A percentile compares a stretch with the other conserved stretches of the same genome.
phyloP scores from a whole-genome alignment of 2,888 invertebrate genomes.

The Melikaiella ostensackeni region DNA sequence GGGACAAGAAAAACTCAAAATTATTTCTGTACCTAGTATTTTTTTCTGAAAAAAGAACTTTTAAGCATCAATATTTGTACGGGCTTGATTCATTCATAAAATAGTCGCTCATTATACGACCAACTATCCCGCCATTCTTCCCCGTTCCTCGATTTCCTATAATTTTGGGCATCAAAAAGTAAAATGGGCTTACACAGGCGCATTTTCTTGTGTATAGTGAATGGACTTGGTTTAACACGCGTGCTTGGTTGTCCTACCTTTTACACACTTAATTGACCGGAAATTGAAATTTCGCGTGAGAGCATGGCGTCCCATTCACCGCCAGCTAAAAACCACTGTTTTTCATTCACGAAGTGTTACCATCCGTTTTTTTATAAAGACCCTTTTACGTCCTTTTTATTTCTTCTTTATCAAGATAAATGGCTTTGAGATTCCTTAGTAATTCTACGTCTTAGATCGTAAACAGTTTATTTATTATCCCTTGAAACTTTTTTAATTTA shows the following conservation, averaged over 20 bases:
- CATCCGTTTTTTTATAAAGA: not conserved
- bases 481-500: too few relatives aligned
- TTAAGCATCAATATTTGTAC: too few relatives aligned
- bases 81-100: constrained; percentile 43
- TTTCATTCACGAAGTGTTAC: constrained; percentile 25
- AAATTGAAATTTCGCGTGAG: constrained; percentile 52
- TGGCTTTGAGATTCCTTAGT: not conserved
- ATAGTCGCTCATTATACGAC: constrained; percentile 45
- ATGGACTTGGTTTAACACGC: constrained; percentile 47
- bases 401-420: constrained; percentile 13
- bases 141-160: constrained; percentile 48
- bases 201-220: constrained; percentile 36
- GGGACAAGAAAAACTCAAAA: too few relatives aligned
- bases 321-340: constrained; percentile 41
- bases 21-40: too few relatives aligned
- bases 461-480: constrained; percentile 2
- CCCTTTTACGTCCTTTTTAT: not conserved
- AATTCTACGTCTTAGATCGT: not conserved
- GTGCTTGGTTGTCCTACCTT: constrained; percentile 40
- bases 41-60: too few relatives aligned
- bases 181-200: not conserved
- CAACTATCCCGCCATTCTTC: constrained; percentile 49
- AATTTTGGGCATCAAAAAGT: constrained; percentile 43
- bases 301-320: constrained; percentile 52
- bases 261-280: constrained; percentile 52